Evolutionary conservation across 2,888 invertebrate genomes (phyloP).

Genomic region (Emmelina monodactyla): DNA sequence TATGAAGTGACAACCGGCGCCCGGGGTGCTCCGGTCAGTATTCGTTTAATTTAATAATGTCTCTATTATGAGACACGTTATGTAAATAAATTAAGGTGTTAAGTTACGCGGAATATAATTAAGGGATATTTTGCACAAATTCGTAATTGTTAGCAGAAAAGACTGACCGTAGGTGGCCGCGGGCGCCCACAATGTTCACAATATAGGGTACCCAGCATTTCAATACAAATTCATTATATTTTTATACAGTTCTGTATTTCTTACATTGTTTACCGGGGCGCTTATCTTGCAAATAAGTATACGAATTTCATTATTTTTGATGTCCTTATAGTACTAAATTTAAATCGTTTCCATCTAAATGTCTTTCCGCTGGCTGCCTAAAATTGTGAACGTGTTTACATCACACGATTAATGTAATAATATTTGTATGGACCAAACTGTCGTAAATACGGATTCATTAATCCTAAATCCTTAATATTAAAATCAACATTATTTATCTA

Average conservation of each 20-base stretch:
- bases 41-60: constrained; percentile 39
- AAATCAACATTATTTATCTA: constrained; percentile 55
- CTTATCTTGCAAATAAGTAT: constrained; percentile 1
- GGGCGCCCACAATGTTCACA: constrained; percentile 42
- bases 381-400: constrained; percentile 7
- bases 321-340: not conserved
- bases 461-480: constrained; percentile 58
- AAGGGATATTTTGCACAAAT: constrained; percentile 65
- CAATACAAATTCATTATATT: constrained; percentile 11
- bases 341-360: not conserved
- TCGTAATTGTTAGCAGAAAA: constrained; percentile 59
- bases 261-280: not conserved
- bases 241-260: not conserved
- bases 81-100: constrained; percentile 59
- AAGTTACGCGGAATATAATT: constrained; percentile 58
- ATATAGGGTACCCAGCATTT: constrained; percentile 43
- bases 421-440: constrained; percentile 65
- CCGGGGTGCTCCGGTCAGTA: constrained; percentile 61
- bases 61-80: constrained; percentile 38
- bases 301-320: not conserved
- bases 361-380: constrained; percentile 7
- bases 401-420: constrained; percentile 51
- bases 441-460: constrained; percentile 61
- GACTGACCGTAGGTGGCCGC: constrained; percentile 62
- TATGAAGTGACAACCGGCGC: constrained; percentile 36